Base-by-base conservation (phyloP, 2,113 vertebrate genomes). In the Pygoscelis antarcticus region DNA sequence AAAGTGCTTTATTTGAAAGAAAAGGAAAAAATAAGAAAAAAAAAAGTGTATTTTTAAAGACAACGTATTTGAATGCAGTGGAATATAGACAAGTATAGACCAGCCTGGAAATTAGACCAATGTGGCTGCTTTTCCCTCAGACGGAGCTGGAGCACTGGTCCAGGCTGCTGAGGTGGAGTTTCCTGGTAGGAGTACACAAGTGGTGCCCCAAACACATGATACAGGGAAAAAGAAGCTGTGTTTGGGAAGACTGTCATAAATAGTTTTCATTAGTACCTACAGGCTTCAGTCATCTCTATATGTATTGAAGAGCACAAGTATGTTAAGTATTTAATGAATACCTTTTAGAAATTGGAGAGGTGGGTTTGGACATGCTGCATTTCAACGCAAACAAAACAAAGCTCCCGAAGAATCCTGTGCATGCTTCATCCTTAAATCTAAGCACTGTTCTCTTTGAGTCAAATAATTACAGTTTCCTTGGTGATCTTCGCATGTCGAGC, bases 401-500 rank as follows among this genome's bases (percentile, higher is more conserved):
- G n/a, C 85, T 87, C 30, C n/a, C 3, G 3, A 81, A 85, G 89
- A 52, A 60, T 80, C 52, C 64, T 13, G 8, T 69, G 44, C 8
- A 2, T 54, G 65, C 38, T 46, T 68, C 10, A 3, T 88, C 89
- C 64, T 72, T 82, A 76, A 71, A 90, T 79, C 68, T 83, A 58
- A 91, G 74, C 52, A 27, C 61, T 79, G 23, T 84, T 95, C 61
- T 90, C 58, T 68, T 87, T 7, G 27, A 94, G 51, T 86, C 79
- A 85, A 87, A 32, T 92, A 85, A 81, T 86, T 91, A 78, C 62
- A 55, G 96, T 96, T 96, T 97, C 95, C 97, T 93, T 96, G 96
- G 95, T 95, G 96, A 97, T 97, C 64, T 93, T 91, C 93, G 72
- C 9, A 9, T 93, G 89, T 75, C 52, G 81, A 87, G 34, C 51